These are phyloP conservation scores for Antheraea pernyi DNA, from an alignment of 1,140 invertebrate species.

Conservation along the genomic window DNA sequence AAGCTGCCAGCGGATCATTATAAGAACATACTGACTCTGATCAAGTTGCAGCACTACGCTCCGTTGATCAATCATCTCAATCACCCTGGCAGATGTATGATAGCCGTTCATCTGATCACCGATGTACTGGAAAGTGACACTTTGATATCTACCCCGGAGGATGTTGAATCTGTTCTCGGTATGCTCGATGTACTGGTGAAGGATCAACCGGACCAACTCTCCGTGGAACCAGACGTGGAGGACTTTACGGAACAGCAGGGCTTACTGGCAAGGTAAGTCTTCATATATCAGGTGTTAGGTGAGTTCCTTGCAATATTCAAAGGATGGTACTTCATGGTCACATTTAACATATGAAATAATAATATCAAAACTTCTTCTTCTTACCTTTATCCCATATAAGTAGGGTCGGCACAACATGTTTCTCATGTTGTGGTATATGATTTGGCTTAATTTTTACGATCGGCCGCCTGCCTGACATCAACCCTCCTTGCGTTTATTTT, in stretches of 20 bases:
- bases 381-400: no score
- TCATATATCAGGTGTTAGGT: no score
- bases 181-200: conserved; percentile 92
- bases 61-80: conserved; percentile 94
- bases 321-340: no score
- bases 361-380: no score
- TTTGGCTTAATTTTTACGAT: no score
- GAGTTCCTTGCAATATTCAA: no score
- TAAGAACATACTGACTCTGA: conserved; percentile 93
- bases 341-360: no score
- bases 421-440: no score
- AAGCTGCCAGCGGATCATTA: conserved; percentile 97
- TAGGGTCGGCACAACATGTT: no score
- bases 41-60: conserved; percentile 91
- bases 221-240: conserved; percentile 89
- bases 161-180: conserved; percentile 86
- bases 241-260: conserved; percentile 99
- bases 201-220: conserved; percentile 89
- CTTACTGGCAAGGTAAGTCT: conserved; percentile 85
- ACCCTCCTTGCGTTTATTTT: no score
- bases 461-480: no score
- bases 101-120: conserved; percentile 93
- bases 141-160: conserved; percentile 91
- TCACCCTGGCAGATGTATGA: conserved; percentile 91
- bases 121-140: conserved; percentile 91